Evolutionary conservation across 2,797 vertebrate genomes (phyloP).

Genomic region (Myotis myotis): DNA sequence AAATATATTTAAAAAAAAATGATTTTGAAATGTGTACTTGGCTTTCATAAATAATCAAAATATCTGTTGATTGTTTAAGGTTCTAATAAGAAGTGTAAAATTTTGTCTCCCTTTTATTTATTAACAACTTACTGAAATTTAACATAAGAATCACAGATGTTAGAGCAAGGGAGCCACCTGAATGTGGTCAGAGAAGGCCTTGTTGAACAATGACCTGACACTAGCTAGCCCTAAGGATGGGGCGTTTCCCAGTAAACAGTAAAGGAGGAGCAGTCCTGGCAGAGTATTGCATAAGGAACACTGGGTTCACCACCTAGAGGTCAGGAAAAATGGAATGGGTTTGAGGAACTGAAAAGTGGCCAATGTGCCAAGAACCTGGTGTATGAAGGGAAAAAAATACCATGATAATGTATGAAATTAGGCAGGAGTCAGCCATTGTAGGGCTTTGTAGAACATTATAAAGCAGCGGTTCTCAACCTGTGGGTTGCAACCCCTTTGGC

Average conservation of each 20-base stretch:
- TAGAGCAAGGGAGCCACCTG: background rate
- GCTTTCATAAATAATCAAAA: constrained; percentile 10
- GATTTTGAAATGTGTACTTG: background rate
- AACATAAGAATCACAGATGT: background rate
- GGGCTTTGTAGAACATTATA: background rate
- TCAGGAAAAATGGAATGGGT: background rate
- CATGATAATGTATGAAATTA: background rate
- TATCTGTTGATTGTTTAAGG: background rate
- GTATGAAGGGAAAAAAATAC: background rate
- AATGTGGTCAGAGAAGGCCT: background rate
- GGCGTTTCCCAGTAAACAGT: background rate
- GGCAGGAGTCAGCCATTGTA: background rate
- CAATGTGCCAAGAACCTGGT: background rate
- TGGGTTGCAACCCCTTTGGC: no score
- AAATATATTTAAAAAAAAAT: no score
- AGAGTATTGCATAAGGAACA: background rate
- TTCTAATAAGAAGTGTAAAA: background rate
- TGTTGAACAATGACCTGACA: background rate
- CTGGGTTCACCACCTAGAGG: background rate
- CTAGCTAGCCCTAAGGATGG: background rate
- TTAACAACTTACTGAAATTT: background rate
- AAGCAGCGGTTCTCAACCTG: background rate
- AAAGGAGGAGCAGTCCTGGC: no score
- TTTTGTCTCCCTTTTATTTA: background rate
- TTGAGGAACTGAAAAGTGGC: background rate